Evolutionary conservation across 2,888 invertebrate genomes (phyloP).

Genomic region (Morpho helenor): DNA sequence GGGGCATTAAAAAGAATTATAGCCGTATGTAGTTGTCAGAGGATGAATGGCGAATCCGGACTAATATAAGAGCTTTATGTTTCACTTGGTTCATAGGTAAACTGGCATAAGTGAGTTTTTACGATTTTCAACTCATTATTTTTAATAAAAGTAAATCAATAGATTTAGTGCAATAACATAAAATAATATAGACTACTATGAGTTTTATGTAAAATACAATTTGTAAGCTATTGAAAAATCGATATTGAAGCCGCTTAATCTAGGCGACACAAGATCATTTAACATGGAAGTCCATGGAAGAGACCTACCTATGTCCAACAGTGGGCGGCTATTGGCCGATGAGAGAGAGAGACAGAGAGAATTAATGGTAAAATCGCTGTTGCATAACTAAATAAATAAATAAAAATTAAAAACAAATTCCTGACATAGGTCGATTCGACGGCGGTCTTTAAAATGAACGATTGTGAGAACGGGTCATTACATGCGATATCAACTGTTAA

Average conservation of each 20-base stretch:
- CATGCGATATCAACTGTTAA: slow-evolving; percentile 27
- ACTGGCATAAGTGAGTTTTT: slow-evolving; percentile 25
- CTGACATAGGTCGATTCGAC: slow-evolving; percentile 16
- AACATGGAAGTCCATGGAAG: too few relatives aligned
- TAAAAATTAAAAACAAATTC: background rate
- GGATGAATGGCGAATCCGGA: slow-evolving; percentile 59
- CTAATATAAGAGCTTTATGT: slow-evolving; percentile 39
- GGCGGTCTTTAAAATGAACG: slow-evolving; percentile 21
- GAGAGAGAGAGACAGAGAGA: too few relatives aligned
- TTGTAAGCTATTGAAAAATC: too few relatives aligned
- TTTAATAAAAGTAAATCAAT: too few relatives aligned
- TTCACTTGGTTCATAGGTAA: slow-evolving; percentile 15
- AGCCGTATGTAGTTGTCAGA: slow-evolving; percentile 64
- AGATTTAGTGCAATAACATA: too few relatives aligned
- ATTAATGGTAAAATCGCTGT: background rate
- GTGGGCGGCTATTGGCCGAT: too few relatives aligned
- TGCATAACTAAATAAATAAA: background rate
- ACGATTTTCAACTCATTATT: background rate
- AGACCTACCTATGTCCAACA: too few relatives aligned
- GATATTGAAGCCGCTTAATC: too few relatives aligned
- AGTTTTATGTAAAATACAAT: too few relatives aligned
- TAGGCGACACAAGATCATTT: too few relatives aligned
- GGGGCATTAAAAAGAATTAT: slow-evolving; percentile 73
- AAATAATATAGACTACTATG: too few relatives aligned
- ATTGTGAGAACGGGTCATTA: slow-evolving; percentile 34